Conservation (phyloP, 2,113 vertebrate genomes). For the Platycercus adscitus region DNA sequence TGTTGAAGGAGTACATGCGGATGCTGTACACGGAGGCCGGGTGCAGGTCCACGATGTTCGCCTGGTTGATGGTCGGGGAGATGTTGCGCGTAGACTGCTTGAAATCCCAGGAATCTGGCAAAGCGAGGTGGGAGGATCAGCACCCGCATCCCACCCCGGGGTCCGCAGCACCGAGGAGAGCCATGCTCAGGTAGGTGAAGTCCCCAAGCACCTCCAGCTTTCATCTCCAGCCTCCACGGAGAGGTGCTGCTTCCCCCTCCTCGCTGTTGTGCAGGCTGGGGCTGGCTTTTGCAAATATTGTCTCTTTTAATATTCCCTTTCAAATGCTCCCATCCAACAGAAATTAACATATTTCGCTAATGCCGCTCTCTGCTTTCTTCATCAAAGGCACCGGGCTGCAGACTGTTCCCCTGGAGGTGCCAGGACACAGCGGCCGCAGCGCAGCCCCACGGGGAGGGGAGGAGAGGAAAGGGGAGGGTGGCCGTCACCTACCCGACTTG, state of each 20-base stretch:
- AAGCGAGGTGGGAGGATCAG: background rate
- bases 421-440: background rate
- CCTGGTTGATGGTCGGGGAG: conserved; percentile 97
- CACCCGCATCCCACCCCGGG: rapidly evolving
- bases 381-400: conserved; percentile 64
- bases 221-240: rapidly evolving
- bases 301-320: conserved; percentile 74
- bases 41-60: conserved; percentile 97
- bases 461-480: background rate
- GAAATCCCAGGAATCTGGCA: conserved; percentile 91
- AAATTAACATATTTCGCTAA: conserved; percentile 73
- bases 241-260: background rate
- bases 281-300: background rate
- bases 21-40: conserved; percentile 96
- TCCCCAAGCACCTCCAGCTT: background rate
- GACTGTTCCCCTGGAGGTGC: conserved; percentile 19
- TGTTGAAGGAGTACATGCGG: conserved; percentile 98
- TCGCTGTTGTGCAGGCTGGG: rapidly evolving
- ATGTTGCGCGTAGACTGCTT: conserved; percentile 98
- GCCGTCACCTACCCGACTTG: conserved; percentile 84
- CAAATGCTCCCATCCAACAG: conserved; percentile 52
- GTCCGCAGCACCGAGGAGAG: rapidly evolving
- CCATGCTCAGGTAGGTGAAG: background rate
- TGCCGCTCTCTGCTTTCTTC: conserved; percentile 59
- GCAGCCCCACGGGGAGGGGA: background rate